Evolutionary conservation across 53 echinoderm and acorn worm genomes (phyloP).

Genomic region (Temnopleurus reevesii): DNA sequence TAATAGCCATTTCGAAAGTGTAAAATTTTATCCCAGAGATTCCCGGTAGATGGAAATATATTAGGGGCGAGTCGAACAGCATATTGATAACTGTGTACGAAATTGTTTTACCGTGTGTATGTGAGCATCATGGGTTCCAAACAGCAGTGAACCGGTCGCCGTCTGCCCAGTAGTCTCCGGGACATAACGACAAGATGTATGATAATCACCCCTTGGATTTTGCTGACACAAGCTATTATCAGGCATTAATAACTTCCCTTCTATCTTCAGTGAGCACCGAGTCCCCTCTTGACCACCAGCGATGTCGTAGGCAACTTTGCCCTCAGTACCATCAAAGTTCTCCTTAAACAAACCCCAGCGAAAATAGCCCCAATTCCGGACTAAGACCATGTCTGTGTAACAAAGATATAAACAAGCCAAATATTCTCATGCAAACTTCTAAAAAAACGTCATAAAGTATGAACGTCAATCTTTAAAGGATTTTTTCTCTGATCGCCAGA

Average conservation of each 20-base stretch:
- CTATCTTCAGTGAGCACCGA: slow-evolving; percentile 22
- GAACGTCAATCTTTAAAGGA: too few relatives aligned
- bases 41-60: too few relatives aligned
- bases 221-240: background rate
- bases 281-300: slow-evolving; percentile 1
- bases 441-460: too few relatives aligned
- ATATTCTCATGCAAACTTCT: too few relatives aligned
- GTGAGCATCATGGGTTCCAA: slow-evolving; percentile 20
- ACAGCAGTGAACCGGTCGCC: slow-evolving; percentile 33
- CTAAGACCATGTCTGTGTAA: slow-evolving; percentile 15
- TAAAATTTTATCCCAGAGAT: too few relatives aligned
- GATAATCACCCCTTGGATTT: background rate
- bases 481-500: too few relatives aligned
- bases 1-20: too few relatives aligned
- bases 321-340: background rate
- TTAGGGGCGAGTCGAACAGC: too few relatives aligned
- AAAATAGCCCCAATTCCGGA: background rate
- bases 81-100: too few relatives aligned
- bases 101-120: slow-evolving; percentile 17
- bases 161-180: background rate
- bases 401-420: too few relatives aligned
- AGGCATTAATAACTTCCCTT: background rate
- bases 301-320: background rate
- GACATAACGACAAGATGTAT: background rate
- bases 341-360: slow-evolving; percentile 55